Percentiles rank a stretch among this genome's conserved stretches.
Conservation (phyloP, 1,140 invertebrate species). For the Ceratosolen solmsi region DNA sequence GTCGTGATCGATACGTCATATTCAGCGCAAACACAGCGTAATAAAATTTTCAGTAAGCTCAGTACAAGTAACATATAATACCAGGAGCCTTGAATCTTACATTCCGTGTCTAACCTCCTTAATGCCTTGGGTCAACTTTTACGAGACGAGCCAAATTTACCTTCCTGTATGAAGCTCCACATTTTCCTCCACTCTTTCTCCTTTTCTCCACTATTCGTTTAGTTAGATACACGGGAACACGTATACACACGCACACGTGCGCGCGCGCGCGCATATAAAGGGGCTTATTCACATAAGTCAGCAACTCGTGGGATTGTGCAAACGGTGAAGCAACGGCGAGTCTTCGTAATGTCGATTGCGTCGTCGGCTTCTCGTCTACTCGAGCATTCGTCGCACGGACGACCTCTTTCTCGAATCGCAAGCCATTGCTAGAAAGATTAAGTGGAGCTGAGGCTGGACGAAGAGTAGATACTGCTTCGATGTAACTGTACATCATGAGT, state of each 20-base stretch:
- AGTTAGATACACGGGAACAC: background rate
- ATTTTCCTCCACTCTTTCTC: background rate
- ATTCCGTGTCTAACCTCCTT: background rate
- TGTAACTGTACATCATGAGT: slow-evolving; percentile 9
- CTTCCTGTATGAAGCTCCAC: background rate
- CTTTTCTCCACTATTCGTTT: background rate
- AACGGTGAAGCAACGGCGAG: background rate
- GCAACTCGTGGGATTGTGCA: slow-evolving; percentile 18
- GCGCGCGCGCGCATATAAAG: too few species aligned
- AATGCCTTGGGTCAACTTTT: slow-evolving; percentile 1
- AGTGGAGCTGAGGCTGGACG: background rate
- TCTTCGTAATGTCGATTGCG: background rate
- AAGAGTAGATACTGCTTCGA: slow-evolving; percentile 20
- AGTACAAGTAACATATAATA: background rate
- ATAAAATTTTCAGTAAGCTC: background rate
- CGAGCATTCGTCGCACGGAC: slow-evolving; percentile 34
- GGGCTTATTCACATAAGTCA: background rate
- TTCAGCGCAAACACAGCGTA: too few species aligned
- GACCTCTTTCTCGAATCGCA: slow-evolving; percentile 38
- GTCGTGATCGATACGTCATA: too few species aligned
- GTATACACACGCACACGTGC: too few species aligned
- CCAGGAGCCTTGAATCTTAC: background rate
- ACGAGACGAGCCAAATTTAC: background rate
- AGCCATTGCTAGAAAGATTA: slow-evolving; percentile 27
- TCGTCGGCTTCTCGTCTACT: background rate